Conservation (phyloP, 2,113 vertebrate genomes). For the Mormoops blainvillei region DNA sequence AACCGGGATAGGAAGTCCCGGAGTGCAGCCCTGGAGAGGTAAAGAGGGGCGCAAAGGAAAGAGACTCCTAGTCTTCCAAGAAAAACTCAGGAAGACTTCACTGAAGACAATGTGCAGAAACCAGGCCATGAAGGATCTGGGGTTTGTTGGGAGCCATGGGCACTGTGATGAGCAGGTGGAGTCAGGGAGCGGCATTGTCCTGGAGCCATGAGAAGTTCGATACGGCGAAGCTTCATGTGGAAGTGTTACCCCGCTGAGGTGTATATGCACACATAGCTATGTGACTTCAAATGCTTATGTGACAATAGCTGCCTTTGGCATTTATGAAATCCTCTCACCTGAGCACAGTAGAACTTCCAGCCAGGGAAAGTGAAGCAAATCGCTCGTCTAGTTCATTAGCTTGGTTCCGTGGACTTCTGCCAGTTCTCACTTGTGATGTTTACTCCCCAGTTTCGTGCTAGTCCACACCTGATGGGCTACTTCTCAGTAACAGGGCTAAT, state of each 20-base stretch:
- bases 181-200: background rate
- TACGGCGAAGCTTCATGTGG: background rate
- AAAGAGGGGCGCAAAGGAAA: background rate
- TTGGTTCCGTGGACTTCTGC: background rate
- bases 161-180: background rate
- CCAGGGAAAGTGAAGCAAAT: background rate
- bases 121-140: background rate
- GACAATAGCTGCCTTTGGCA: background rate
- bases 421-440: slow-evolving; percentile 23
- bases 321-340: background rate
- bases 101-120: background rate
- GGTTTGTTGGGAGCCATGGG: background rate
- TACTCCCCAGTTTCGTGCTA: slow-evolving; percentile 32
- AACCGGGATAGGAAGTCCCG: background rate
- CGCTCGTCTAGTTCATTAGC: background rate
- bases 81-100: background rate
- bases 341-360: background rate
- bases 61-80: background rate
- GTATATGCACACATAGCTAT: background rate
- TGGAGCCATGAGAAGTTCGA: background rate
- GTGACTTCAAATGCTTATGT: background rate
- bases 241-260: background rate
- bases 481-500: slow-evolving; percentile 60
- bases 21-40: background rate
- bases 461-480: background rate